Evolutionary conservation across 2,797 vertebrate genomes (phyloP).

Genomic region (Naso thynnoides): DNA sequence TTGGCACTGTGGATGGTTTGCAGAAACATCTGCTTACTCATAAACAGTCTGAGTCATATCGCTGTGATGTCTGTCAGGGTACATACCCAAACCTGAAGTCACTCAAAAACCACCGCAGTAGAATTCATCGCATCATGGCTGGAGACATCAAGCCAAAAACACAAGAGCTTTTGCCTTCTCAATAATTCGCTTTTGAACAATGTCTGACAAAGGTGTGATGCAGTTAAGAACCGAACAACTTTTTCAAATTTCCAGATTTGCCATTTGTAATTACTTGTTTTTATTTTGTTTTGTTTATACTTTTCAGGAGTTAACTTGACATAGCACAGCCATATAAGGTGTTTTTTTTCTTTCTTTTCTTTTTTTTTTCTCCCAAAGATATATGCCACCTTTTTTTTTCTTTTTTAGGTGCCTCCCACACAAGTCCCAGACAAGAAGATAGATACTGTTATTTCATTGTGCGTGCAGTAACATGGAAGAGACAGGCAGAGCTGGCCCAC

Average conservation of each 20-base stretch:
- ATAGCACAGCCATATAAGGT: conserved; percentile 40
- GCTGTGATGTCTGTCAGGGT: conserved; percentile 82
- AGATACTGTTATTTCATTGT: too few species aligned
- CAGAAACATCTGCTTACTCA: conserved; percentile 85
- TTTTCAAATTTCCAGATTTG: conserved; percentile 15
- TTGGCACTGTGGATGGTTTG: conserved; percentile 80
- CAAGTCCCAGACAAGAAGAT: too few species aligned
- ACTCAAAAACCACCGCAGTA: conserved; percentile 84
- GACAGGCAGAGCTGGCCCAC: too few species aligned
- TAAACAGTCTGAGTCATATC: conserved; percentile 76
- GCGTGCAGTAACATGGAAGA: too few species aligned
- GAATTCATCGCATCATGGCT: conserved; percentile 81
- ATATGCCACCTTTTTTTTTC: too few species aligned
- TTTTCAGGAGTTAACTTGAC: background rate
- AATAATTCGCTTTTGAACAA: conserved; percentile 20
- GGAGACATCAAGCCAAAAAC: conserved; percentile 52
- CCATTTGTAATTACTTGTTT: conserved; percentile 1
- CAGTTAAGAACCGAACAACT: conserved; percentile 13
- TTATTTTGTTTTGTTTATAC: too few species aligned
- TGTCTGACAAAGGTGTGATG: background rate
- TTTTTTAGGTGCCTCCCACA: too few species aligned
- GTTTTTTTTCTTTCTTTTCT: conserved; percentile 3
- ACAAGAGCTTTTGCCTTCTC: conserved; percentile 49
- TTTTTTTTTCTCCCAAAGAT: too few species aligned
- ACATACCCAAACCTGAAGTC: conserved; percentile 79